Percentiles rank a stretch among this genome's conserved stretches.
phyloP scores from a whole-genome alignment of 2,888 invertebrate genomes.

The Pseudanteris insignis region DNA sequence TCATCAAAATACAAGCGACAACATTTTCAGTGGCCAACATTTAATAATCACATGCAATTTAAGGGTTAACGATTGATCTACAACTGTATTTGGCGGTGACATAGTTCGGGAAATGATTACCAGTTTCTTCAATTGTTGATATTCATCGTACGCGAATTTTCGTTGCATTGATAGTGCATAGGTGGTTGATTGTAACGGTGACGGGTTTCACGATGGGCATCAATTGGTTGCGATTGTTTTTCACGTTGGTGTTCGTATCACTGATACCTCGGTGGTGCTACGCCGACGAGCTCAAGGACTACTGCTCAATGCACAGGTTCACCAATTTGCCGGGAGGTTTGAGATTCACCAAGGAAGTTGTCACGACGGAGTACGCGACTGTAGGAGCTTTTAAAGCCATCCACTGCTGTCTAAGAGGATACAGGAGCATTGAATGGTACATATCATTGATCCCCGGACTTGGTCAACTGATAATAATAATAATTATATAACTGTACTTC shows the following conservation, averaged over 20 bases:
- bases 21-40: too few relatives aligned
- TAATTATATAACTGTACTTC: too few relatives aligned
- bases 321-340: constrained; percentile 71
- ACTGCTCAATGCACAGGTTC: constrained; percentile 73
- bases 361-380: constrained; percentile 75
- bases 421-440: constrained; percentile 83
- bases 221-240: constrained; percentile 4
- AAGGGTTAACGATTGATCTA: too few relatives aligned
- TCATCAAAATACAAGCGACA: too few relatives aligned
- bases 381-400: constrained; percentile 78
- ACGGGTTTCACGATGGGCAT: not conserved
- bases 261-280: constrained; percentile 3
- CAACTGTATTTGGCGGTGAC: too few relatives aligned
- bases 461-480: constrained; percentile 3
- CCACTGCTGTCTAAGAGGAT: constrained; percentile 81
- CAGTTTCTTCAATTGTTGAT: too few relatives aligned
- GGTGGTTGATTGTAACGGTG: not conserved
- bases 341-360: constrained; percentile 79
- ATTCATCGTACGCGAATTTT: too few relatives aligned
- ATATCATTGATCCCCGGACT: constrained; percentile 12
- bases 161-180: too few relatives aligned
- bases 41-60: too few relatives aligned
- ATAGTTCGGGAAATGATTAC: too few relatives aligned
- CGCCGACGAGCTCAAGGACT: constrained; percentile 64
- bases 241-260: constrained; percentile 10